These are phyloP conservation scores for Pristionchus entomophagus DNA, from an alignment of 2,888 invertebrate species.

Conservation along the genomic window DNA sequence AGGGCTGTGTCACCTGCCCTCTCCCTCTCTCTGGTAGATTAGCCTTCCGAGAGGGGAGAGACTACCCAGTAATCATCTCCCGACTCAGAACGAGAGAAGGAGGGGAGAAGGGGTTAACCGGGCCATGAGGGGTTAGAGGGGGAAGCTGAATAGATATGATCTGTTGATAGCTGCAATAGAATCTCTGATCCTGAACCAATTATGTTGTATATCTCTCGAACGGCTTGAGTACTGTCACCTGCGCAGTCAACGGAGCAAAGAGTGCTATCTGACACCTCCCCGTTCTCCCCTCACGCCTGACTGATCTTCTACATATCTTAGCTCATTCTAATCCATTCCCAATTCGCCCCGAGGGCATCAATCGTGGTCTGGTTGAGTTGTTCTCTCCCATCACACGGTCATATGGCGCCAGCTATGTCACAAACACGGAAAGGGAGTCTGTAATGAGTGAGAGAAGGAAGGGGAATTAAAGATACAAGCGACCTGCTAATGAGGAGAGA, in stretches of 20 bases:
- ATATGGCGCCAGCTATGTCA: neutral
- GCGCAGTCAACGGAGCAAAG: neutral
- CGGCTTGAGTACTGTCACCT: neutral
- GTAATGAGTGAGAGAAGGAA: conserved; percentile 4
- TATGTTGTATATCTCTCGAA: neutral
- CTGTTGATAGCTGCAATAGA: no score
- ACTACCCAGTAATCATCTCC: conserved; percentile 12
- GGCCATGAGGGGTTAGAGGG: neutral
- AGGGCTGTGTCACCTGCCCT: conserved; percentile 46
- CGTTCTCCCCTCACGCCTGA: neutral
- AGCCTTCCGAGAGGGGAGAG: neutral
- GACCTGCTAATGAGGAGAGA: no score
- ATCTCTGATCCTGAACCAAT: neutral
- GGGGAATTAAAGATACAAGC: no score
- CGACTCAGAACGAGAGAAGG: neutral
- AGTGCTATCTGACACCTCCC: neutral
- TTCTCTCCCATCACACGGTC: neutral
- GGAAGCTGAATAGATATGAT: neutral
- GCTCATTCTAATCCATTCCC: no score
- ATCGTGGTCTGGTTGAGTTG: neutral
- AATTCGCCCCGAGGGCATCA: neutral
- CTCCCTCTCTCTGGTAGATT: conserved; percentile 34
- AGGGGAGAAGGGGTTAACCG: neutral
- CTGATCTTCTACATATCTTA: neutral
- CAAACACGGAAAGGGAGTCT: conserved; percentile 21